Base-by-base conservation (phyloP, 2,888 invertebrate species). In the Amphipoea lucens region DNA sequence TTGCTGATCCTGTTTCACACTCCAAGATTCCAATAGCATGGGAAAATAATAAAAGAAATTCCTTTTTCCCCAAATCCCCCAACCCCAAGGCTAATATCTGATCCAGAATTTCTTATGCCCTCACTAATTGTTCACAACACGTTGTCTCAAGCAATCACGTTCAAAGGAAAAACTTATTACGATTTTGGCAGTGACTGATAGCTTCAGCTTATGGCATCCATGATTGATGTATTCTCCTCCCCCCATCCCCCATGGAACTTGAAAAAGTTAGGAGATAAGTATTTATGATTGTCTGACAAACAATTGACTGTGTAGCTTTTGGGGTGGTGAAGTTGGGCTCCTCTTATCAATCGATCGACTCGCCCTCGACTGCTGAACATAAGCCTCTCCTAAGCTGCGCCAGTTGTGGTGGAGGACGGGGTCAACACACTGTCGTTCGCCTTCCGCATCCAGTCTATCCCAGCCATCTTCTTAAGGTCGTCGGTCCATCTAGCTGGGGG, bases 121-220 rank as follows among this genome's bases (percentile, higher is more conserved):
- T 20, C 68, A 69, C 79, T 86, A 89, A 88, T 87, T 84, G 80
- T 81, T 79, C 67, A 68, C 66, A 69, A 68, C 51, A 74, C 70
- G 74, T 74, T 79, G 60, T 54, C 23, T 62, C 29, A 6, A 40
- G 45, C 77, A 81, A 79, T 80, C 78, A 75, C 76, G 66, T 72
- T 73, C 23, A 60, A 75, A 71, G 60, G 77, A 80, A 88, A 81
- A 86, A 81, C 79, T 81, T 86, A 81, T 87, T 87, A 86, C 82
- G 84, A 86, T 76, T 81, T 80, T 89, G 88, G 77, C 88, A 87
- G 78, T 87, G 88, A 88, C 78, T 67, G 81, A 88, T 89, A 75
- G 62, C 72, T n/a, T 67, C 7, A 62, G 69, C 76, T 81, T 79
- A 77, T 75, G 69, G 76, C 76, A 62, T 70, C 45, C 63, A 79